Base-by-base conservation (phyloP, 2,888 invertebrate species). In the Agriopis marginaria region DNA sequence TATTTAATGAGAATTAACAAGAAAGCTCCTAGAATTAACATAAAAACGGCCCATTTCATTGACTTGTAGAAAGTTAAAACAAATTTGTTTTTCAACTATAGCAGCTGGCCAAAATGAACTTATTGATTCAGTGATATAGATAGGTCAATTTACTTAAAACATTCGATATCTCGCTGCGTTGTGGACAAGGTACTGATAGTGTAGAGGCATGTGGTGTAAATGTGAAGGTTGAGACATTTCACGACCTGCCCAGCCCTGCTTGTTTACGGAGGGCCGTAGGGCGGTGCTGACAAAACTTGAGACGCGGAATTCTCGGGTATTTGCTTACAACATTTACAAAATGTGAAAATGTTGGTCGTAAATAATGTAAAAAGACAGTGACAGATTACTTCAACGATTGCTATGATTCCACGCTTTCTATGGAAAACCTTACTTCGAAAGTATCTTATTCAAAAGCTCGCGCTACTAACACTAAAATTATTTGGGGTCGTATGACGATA, bases 161-260 rank as follows among this genome's bases (percentile, higher is more conserved):
- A 59, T 62, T 61, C 23, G 10, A 50, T 64, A 58, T 56, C 64
- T 50, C 23, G 17, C 44, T n/a, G 42, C 14, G 14, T n/a, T 23
- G n/a, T 47, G n/a, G n/a, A 5, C 23, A 40, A 11, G 55, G n/a
- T 54, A 54, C 44, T 53, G 62, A 67, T 66, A 56, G 50, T 51
- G 44, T 54, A 12, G 39, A 42, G 67, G 66, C 32, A 60, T 66
- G 69, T 66, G 44, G 58, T 72, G 66, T 65, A 80, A 80, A 81
- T 80, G 81, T 74, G 75, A 79, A 79, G 80, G 80, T 74, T 79
- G 72, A 68, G 74, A 63, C 79, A 77, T 81, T 76, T 80, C 80
- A 79, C 80, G 82, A 77, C 63, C 70, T 58, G 68, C 77, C 76
- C 72, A 75, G 74, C 78, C 77, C 72, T 67, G 49, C 11, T 4